Evolutionary conservation across 1,140 invertebrate genomes (phyloP).

Genomic region (Tetramorium alpestre): DNA sequence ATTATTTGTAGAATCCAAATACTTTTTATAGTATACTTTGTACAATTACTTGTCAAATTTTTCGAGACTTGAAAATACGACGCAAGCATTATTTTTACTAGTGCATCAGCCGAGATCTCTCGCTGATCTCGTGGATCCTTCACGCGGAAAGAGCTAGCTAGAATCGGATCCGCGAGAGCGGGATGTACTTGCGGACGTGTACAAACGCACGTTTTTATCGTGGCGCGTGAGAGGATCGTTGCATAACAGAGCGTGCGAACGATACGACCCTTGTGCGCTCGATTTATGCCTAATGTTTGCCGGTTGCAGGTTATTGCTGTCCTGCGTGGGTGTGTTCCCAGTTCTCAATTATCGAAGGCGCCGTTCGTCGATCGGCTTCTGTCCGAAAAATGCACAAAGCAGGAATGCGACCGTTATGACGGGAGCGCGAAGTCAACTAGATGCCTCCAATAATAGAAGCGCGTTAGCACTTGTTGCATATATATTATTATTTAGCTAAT

Average conservation of each 20-base stretch:
- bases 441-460: background rate
- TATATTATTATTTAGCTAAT: background rate
- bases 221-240: constrained; percentile 59
- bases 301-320: constrained; percentile 44
- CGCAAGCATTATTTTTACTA: background rate
- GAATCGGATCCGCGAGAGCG: background rate
- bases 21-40: background rate
- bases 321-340: constrained; percentile 46
- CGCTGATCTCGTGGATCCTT: background rate
- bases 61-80: background rate
- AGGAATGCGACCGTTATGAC: background rate
- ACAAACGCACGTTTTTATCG: constrained; percentile 40
- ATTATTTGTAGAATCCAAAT: background rate
- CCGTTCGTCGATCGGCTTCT: background rate
- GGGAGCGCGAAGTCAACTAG: background rate
- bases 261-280: constrained; percentile 69
- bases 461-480: background rate
- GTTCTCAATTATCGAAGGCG: background rate
- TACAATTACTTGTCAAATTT: background rate
- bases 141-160: background rate
- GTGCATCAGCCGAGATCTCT: background rate
- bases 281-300: constrained; percentile 36
- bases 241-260: constrained; percentile 77
- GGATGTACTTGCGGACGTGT: background rate
- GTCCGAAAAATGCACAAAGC: background rate